Conservation (phyloP, 2,888 invertebrate species). For the Galerucella calmariensis region DNA sequence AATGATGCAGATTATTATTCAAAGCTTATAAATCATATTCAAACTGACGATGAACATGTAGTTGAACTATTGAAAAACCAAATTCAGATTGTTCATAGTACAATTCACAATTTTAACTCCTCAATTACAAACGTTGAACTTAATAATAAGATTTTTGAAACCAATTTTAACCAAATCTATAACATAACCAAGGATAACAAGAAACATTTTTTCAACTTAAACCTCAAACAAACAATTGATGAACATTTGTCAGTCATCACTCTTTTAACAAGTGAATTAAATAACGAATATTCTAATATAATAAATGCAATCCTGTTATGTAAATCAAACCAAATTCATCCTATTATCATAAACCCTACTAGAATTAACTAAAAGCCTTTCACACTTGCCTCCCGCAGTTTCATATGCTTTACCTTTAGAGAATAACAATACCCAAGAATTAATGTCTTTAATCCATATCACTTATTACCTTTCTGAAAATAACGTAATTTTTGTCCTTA, state of each 20-base stretch:
- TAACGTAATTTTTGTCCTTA: not conserved
- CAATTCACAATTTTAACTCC: conserved; percentile 45
- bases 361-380: conserved; percentile 37
- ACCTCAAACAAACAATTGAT: conserved; percentile 32
- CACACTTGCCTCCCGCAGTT: conserved; percentile 38
- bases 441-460: not conserved
- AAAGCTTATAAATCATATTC: conserved; percentile 35
- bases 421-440: not conserved
- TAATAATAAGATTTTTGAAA: conserved; percentile 33
- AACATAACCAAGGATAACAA: conserved; percentile 9
- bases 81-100: conserved; percentile 40
- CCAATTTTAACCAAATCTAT: conserved; percentile 34
- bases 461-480: not conserved
- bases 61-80: conserved; percentile 36
- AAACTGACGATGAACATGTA: conserved; percentile 34
- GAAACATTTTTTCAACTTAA: conserved; percentile 32
- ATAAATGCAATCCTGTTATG: too few relatives aligned
- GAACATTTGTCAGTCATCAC: too few relatives aligned
- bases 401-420: not conserved
- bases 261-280: too few relatives aligned
- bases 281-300: too few relatives aligned
- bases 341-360: conserved; percentile 38
- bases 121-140: conserved; percentile 39
- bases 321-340: too few relatives aligned
- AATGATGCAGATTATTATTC: conserved; percentile 42